A percentile compares a stretch with the other conserved stretches of the same genome.
These are phyloP conservation scores for Lasioglossum leucozonium DNA, from an alignment of 2,888 invertebrate species.

Conservation along the genomic window DNA sequence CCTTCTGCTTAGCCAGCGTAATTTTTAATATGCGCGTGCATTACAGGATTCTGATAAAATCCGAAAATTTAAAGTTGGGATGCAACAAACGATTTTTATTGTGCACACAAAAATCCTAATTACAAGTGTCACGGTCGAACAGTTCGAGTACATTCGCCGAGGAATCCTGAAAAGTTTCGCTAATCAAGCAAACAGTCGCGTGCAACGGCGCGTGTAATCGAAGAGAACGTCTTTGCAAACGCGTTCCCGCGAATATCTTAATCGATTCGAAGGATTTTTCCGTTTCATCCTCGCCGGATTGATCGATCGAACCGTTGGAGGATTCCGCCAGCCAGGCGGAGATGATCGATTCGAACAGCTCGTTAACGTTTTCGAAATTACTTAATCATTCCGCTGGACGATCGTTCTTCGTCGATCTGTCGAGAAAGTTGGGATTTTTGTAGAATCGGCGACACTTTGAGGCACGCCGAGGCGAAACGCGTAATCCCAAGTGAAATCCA, in stretches of 20 bases:
- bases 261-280: not conserved
- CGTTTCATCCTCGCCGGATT: not conserved
- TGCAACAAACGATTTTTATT: not conserved
- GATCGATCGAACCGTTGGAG: conserved; percentile 7
- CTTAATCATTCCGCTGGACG: not conserved
- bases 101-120: not conserved
- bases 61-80: not conserved
- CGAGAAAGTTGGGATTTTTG: conserved; percentile 2
- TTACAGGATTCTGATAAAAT: not conserved
- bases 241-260: conserved; percentile 6
- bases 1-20: not conserved
- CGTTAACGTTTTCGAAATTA: not conserved
- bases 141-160: not conserved
- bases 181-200: not conserved
- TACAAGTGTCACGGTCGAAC: too few species aligned
- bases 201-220: not conserved
- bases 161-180: not conserved
- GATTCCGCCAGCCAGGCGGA: not conserved
- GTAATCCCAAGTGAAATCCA: conserved; percentile 11
- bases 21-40: not conserved
- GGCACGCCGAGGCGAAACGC: not conserved
- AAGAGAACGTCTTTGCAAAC: not conserved
- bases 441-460: not conserved
- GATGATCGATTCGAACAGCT: not conserved
- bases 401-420: not conserved